phyloP scores from a whole-genome alignment of 1,140 invertebrate species.

The Neodiprion pinetum region DNA sequence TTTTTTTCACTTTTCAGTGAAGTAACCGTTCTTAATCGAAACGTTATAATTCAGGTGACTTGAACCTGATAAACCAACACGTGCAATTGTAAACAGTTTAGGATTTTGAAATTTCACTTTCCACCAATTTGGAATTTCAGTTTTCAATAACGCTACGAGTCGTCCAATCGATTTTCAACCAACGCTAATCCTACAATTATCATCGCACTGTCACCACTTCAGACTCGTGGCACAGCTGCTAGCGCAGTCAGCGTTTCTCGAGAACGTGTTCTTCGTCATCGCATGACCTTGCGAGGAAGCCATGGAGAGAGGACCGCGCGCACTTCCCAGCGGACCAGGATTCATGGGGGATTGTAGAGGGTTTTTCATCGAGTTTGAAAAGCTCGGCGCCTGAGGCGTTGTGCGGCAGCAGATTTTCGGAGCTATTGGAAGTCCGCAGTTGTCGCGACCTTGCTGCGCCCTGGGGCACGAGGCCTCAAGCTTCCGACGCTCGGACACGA shows the following conservation, averaged over 20 bases:
- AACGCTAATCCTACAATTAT: no score
- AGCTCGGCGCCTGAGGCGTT: neutral
- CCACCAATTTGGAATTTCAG: no score
- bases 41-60: no score
- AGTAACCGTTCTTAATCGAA: no score
- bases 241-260: neutral
- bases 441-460: neutral
- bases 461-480: neutral
- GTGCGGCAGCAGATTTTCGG: neutral
- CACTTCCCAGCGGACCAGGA: neutral
- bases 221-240: neutral
- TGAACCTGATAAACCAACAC: no score
- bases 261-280: neutral
- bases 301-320: neutral
- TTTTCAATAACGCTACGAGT: no score
- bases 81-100: no score
- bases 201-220: neutral
- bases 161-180: no score
- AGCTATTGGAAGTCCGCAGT: neutral
- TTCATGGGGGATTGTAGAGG: neutral
- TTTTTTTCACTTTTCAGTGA: neutral
- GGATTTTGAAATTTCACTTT: no score
- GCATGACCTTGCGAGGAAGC: neutral
- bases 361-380: neutral
- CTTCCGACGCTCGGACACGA: constrained; percentile 21